Conservation (phyloP, 2,797 vertebrate genomes). For the Diceros bicornis region DNA sequence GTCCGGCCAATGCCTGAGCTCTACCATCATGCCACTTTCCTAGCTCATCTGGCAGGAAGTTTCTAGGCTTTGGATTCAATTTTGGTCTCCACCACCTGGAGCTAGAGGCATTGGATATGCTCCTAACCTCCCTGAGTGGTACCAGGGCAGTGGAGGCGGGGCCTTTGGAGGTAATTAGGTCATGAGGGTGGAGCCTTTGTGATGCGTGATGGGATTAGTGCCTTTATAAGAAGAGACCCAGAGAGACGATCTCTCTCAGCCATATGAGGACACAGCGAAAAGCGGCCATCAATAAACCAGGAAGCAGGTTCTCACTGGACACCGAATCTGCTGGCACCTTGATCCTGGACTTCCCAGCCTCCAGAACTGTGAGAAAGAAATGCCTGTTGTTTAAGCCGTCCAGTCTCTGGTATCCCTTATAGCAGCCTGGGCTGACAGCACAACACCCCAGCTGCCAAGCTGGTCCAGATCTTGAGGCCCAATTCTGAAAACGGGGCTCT, state of each 20-base stretch:
- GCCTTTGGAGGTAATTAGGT: not conserved
- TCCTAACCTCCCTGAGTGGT: not conserved
- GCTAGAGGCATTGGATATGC: not conserved
- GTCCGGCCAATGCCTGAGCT: not conserved
- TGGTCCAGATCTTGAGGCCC: not conserved
- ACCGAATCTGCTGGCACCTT: not conserved
- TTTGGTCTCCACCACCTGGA: not conserved
- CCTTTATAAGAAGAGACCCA: not conserved
- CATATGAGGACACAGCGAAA: not conserved
- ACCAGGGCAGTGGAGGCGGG: not conserved
- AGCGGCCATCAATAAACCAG: not conserved
- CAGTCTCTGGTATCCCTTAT: not conserved
- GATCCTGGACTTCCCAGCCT: not conserved
- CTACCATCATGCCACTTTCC: too few species aligned
- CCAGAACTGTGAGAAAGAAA: not conserved
- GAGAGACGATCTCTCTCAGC: not conserved
- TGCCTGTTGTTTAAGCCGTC: not conserved
- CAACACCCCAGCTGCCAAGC: not conserved
- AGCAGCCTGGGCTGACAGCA: not conserved
- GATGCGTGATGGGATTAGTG: too few species aligned
- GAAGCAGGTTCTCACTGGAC: not conserved
- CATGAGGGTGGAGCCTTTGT: not conserved
- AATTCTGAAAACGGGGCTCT: not conserved
- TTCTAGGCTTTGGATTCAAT: not conserved
- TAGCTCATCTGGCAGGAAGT: not conserved